Evolutionary conservation across 2,797 vertebrate species (phyloP), one percentile per base, ranked within the genome.

Genomic region (Diglossa cyanea): DNA sequence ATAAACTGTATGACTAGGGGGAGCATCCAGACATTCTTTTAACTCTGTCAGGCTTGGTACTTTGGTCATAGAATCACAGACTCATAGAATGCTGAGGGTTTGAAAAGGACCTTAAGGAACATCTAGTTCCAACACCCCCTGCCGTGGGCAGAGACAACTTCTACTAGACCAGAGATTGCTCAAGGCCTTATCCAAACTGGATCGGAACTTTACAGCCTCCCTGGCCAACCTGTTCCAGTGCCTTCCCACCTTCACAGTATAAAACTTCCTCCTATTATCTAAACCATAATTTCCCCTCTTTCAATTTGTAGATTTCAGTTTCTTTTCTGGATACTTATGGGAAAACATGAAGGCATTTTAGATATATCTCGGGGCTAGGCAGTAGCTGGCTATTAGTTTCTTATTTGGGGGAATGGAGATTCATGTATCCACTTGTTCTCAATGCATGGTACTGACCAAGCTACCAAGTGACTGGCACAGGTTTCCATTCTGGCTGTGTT

Each of bases 341-440:
- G 58, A 86, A 85, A 88, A 76, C 54, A 78, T 35, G n/a, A 82
- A 77, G 33, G 24, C n/a, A 50, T 88, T 94, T 88, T 57, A 25
- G 55, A 3, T 48, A 2, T 37, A 17, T 73, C 14, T 37, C 51
- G 54, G 86, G 75, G 20, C 26, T 53, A 50, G 62, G 28, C 63
- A 82, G 44, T 44, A 55, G 16, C 11, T 90, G 90, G 70, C 70
- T 65, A 54, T 58, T 37, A 62, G 26, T 55, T 78, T 86, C 51
- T 39, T 58, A 1, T 79, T 78, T 81, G 37, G 21, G 25, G 15
- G 8, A 82, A n/a, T 33, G 67, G 40, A 82, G 18, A 47, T 58
- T 5, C 9, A 17, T 10, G 3, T 84, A 58, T 61, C 30, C 30
- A 12, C 7, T 86, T 65, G 16, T 39, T 86, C 86, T 65, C 65